These are phyloP conservation scores for Sebastes minor DNA, from an alignment of 2,797 vertebrate species.

Conservation along the genomic window DNA sequence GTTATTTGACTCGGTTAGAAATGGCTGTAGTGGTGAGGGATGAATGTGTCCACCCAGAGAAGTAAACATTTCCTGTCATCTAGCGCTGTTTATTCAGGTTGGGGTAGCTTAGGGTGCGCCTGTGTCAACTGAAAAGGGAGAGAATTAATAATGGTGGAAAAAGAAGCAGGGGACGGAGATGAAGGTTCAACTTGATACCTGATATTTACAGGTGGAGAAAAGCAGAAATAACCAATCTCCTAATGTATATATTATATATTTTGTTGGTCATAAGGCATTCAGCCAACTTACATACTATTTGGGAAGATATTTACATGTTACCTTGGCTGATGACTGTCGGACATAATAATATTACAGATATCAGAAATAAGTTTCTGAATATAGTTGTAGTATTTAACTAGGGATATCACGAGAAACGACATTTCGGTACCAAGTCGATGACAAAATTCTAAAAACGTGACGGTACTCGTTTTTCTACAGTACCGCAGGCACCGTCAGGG, in stretches of 20 bases:
- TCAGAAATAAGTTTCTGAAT: neutral
- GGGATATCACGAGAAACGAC: no score
- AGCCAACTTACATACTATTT: neutral
- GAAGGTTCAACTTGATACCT: neutral
- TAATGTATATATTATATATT: neutral
- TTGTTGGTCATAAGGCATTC: neutral
- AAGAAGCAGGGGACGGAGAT: neutral
- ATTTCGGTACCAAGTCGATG: no score
- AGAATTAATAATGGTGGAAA: neutral
- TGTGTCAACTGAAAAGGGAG: neutral
- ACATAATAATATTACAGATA: neutral
- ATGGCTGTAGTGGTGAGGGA: neutral
- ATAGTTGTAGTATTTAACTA: neutral
- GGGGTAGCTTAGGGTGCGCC: slow-evolving; percentile 9
- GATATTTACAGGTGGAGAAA: neutral
- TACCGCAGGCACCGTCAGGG: no score
- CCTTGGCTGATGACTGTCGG: neutral
- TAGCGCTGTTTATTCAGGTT: slow-evolving; percentile 13
- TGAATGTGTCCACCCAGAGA: slow-evolving; percentile 3
- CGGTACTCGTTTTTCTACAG: no score
- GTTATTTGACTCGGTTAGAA: neutral
- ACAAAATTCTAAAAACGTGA: no score
- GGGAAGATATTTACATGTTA: neutral
- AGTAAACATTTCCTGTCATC: slow-evolving; percentile 24
- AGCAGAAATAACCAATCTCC: neutral